Evolutionary conservation across 2,888 invertebrate genomes (phyloP).

Genomic region (Kuschelorhynchus macadamiae): DNA sequence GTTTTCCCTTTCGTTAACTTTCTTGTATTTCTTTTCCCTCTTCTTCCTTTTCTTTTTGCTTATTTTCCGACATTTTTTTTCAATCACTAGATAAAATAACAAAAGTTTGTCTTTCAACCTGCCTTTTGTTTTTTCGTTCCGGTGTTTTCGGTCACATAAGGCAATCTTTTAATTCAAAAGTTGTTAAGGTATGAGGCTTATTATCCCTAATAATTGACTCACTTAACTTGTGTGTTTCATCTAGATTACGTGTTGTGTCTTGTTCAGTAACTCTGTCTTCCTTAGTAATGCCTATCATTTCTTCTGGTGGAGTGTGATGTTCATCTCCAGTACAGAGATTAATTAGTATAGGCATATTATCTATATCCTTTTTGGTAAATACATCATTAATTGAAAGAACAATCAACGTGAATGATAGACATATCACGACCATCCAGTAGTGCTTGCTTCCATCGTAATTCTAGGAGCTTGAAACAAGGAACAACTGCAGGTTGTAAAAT

Average conservation of each 20-base stretch:
- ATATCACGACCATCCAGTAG: neutral
- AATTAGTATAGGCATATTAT: neutral
- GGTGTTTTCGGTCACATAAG: slow-evolving; percentile 11
- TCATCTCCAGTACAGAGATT: no score
- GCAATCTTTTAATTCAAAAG: neutral
- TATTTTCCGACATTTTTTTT: slow-evolving; percentile 6
- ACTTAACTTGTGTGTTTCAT: no score
- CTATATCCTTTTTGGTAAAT: slow-evolving; percentile 10
- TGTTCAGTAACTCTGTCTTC: no score
- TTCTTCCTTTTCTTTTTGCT: no score
- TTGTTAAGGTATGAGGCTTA: neutral
- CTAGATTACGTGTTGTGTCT: no score
- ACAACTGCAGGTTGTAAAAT: slow-evolving; percentile 49
- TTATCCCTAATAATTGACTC: neutral
- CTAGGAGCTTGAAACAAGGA: slow-evolving; percentile 53
- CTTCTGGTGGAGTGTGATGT: no score
- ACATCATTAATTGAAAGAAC: neutral
- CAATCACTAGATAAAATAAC: slow-evolving; percentile 15
- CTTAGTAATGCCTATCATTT: no score
- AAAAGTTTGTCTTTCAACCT: slow-evolving; percentile 4
- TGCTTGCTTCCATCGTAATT: slow-evolving; percentile 52
- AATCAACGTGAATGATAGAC: slow-evolving; percentile 11
- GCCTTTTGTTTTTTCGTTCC: slow-evolving; percentile 18
- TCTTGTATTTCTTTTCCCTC: no score
- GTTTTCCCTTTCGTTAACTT: no score